phyloP scores from a whole-genome alignment of 2,113 vertebrate species.

The Numida meleagris region DNA sequence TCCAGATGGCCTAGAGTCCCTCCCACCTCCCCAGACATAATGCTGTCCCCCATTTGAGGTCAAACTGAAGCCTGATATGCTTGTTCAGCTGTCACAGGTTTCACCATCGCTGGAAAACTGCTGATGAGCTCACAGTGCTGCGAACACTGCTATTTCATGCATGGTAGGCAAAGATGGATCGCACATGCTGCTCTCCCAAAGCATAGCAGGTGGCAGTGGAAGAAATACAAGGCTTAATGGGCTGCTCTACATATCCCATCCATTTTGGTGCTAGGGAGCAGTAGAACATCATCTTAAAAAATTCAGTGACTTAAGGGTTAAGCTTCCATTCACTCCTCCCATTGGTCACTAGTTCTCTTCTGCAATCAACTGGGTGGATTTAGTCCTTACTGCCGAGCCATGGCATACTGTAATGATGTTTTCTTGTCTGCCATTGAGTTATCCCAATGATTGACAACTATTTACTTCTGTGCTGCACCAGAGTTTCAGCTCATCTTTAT shows the following conservation, averaged over 20 bases:
- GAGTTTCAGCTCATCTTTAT: neutral
- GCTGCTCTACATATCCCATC: neutral
- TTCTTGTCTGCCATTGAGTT: neutral
- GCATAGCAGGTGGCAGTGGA: neutral
- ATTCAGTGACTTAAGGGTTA: constrained; percentile 6
- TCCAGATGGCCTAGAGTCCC: neutral
- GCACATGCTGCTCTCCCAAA: neutral
- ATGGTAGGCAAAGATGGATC: neutral
- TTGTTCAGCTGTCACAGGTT: neutral
- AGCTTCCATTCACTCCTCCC: neutral
- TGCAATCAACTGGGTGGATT: neutral
- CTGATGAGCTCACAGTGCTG: neutral
- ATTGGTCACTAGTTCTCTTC: neutral
- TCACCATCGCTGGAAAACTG: neutral
- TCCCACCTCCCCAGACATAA: neutral
- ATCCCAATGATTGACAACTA: neutral
- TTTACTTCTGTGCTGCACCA: neutral
- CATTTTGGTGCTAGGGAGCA: neutral
- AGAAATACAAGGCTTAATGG: neutral
- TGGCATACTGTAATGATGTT: neutral
- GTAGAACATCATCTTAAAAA: neutral
- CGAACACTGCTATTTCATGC: neutral
- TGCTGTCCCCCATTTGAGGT: neutral
- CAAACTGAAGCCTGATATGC: neutral
- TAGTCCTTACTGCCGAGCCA: neutral